Conservation (phyloP, 1,140 invertebrate species). For the Coenobita brevimanus region DNA sequence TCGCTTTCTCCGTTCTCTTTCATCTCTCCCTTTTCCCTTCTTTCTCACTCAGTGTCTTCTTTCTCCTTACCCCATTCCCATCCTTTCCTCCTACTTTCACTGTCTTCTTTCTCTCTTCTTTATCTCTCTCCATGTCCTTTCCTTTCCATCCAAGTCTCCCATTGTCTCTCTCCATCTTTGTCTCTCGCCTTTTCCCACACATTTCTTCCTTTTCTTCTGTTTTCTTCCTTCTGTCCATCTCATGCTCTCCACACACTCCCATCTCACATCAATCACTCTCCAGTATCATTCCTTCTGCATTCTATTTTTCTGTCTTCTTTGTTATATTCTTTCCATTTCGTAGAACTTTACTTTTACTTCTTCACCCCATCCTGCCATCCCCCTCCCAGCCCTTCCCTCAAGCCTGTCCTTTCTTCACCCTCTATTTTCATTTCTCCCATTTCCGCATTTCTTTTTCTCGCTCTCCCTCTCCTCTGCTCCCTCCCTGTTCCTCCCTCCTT, state of each 20-base stretch:
- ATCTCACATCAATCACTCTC: background rate
- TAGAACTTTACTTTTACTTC: background rate
- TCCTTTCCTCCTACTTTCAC: background rate
- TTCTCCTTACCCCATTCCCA: background rate
- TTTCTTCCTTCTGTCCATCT: background rate
- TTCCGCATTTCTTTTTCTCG: background rate
- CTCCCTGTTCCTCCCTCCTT: background rate
- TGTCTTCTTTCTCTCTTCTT: background rate
- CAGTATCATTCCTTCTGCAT: background rate
- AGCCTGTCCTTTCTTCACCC: background rate
- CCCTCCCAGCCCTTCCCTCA: background rate
- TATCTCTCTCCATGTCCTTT: background rate
- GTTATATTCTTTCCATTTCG: background rate
- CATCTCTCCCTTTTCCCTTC: background rate
- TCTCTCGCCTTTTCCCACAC: background rate
- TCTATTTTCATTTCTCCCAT: background rate
- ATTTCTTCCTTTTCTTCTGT: background rate
- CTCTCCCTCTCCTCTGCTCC: conserved; percentile 1
- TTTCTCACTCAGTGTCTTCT: background rate
- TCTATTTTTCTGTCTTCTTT: background rate
- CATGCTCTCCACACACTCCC: background rate
- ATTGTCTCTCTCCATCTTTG: background rate
- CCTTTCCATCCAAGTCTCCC: background rate
- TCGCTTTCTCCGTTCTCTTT: background rate
- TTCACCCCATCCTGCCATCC: background rate